Evolutionary conservation across 2,888 invertebrate genomes (phyloP).

Genomic region (Aspidiotus rigidus): DNA sequence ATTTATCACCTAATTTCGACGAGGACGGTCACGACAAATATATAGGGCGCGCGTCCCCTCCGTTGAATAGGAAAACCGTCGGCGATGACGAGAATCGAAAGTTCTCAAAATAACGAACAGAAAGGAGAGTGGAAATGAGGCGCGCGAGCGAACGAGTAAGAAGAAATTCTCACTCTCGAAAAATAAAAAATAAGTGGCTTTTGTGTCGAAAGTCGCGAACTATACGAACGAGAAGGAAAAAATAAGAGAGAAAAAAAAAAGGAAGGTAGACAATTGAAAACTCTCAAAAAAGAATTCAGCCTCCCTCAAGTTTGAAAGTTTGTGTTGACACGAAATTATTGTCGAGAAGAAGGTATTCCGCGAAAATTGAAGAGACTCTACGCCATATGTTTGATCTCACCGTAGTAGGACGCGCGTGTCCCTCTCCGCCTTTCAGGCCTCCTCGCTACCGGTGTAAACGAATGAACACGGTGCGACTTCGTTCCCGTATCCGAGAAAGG

Average conservation of each 20-base stretch:
- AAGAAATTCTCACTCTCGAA: not conserved
- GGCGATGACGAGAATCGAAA: not conserved
- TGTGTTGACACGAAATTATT: conserved; percentile 29
- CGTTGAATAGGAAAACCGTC: not conserved
- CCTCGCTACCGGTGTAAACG: not conserved
- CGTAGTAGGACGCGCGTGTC: not conserved
- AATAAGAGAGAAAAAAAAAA: not conserved
- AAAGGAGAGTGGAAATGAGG: too few species aligned
- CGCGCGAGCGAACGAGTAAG: not conserved
- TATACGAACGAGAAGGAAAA: conserved; percentile 1
- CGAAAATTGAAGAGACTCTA: conserved; percentile 25
- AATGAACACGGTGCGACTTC: not conserved
- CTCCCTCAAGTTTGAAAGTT: conserved; percentile 15
- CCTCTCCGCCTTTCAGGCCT: conserved; percentile 6
- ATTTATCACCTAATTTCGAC: too few species aligned
- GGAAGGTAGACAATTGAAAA: conserved; percentile 24
- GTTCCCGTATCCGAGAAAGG: conserved; percentile 5
- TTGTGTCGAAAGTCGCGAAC: conserved; percentile 3
- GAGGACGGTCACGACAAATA: too few species aligned
- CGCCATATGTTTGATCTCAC: conserved; percentile 27
- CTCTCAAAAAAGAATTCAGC: conserved; percentile 23
- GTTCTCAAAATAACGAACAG: not conserved
- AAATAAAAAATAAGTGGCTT: conserved; percentile 4
- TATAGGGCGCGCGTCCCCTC: too few species aligned
- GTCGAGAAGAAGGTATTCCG: conserved; percentile 21